Evolutionary conservation across 1,140 invertebrate genomes (phyloP).

Genomic region (Sipha flava): DNA sequence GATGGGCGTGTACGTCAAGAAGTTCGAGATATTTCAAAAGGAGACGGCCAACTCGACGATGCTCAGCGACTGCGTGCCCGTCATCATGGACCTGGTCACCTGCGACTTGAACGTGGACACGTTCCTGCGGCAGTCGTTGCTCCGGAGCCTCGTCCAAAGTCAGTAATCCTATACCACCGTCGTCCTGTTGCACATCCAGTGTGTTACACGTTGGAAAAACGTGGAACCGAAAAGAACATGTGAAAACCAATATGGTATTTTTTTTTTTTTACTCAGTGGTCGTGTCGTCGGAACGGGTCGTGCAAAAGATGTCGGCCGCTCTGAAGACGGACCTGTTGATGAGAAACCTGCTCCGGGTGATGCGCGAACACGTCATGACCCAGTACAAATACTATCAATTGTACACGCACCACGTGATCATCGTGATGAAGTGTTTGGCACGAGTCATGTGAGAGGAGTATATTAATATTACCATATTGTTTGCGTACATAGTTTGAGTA

Average conservation of each 20-base stretch:
- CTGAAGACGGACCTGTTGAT: not conserved
- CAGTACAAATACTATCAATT: constrained; percentile 18
- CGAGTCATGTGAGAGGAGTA: not conserved
- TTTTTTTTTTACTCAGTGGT: not conserved
- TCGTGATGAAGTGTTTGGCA: not conserved
- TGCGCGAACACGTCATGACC: constrained; percentile 16
- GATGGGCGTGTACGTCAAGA: not conserved
- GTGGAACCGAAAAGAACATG: too few species aligned
- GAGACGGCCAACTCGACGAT: not conserved
- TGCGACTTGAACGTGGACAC: not conserved
- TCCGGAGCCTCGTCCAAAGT: not conserved
- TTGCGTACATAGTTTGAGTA: too few species aligned
- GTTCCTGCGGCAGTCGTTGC: not conserved
- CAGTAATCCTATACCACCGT: too few species aligned
- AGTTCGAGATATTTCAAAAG: constrained; percentile 8
- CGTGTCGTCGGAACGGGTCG: not conserved
- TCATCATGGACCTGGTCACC: not conserved
- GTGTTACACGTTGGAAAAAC: not conserved
- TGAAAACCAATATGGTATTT: not conserved
- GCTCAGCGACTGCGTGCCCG: not conserved
- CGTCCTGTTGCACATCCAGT: too few species aligned
- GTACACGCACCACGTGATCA: not conserved
- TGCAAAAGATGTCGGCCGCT: not conserved
- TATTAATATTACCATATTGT: too few species aligned
- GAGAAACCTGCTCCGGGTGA: not conserved